Evolutionary conservation across 2,113 vertebrate species (phyloP), one percentile per base, ranked within the genome.

Genomic region (Pangasianodon hypophthalmus): DNA sequence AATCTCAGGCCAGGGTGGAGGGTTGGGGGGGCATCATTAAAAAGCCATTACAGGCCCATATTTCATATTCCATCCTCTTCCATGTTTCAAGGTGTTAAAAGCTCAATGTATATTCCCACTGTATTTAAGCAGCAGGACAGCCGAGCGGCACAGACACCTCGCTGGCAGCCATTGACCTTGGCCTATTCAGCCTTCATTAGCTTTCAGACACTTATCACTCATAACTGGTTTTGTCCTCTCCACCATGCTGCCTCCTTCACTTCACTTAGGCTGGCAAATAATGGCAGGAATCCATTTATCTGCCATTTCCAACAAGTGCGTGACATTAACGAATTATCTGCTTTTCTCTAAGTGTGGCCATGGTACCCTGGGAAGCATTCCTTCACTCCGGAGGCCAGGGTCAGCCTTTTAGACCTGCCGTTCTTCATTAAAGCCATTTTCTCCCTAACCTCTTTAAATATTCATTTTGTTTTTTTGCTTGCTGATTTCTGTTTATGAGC

Each of bases 181-280:
- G 95, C 95, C 96, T 93, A 92, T 94, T 93, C 94, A 95, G 96
- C 96, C 96, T 96, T 96, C 96, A 96, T 96, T 96, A 96, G 95
- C 96, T 96, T 96, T 96, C 95, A 96, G 96, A 96, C 96, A 96
- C 95, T 96, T 96, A 96, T 97, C 96, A 97, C 95, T 97, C 96
- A 96, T 95, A 96, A 96, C 96, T 94, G 93, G 94, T 95, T 95
- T 96, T 95, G 95, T 95, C 96, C 96, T 96, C 95, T 95, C 94
- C 91, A 91, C 94, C 93, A 94, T 91, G 93, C 95, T 95, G 96
- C 95, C 95, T 96, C 94, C 94, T 96, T 95, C 95, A 95, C 95
- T 96, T 96, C 95, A 97, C 95, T 96, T 96, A 96, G 94, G 95
- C 95, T 77, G 92, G 95, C 95, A 96, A 96, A 96, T 96, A 96